Evolutionary conservation across 2,888 invertebrate genomes (phyloP).

Genomic region (Andrena marginata): DNA sequence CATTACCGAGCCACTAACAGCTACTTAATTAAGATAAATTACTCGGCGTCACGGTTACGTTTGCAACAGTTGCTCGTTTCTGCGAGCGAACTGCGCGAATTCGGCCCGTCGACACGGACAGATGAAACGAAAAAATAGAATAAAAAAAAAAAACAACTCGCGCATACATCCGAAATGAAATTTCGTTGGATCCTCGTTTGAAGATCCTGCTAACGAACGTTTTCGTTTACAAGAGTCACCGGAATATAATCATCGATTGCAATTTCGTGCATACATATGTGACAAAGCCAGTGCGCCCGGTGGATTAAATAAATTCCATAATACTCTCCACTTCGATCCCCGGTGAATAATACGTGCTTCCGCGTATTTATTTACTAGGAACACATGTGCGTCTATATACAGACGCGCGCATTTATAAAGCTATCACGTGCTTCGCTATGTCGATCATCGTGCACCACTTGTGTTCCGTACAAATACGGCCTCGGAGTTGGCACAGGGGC

Average conservation of each 20-base stretch:
- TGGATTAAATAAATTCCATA: slow-evolving; percentile 82
- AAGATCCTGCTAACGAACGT: slow-evolving; percentile 63
- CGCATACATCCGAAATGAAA: slow-evolving; percentile 37
- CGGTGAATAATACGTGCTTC: slow-evolving; percentile 72
- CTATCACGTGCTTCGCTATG: slow-evolving; percentile 72
- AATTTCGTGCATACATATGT: slow-evolving; percentile 78
- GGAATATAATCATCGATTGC: slow-evolving; percentile 78
- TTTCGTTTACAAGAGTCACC: slow-evolving; percentile 69
- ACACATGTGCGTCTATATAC: slow-evolving; percentile 43
- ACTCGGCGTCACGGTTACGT: not conserved
- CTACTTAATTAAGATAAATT: slow-evolving; percentile 55
- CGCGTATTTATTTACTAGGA: slow-evolving; percentile 72
- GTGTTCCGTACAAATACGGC: slow-evolving; percentile 45
- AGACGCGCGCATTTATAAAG: slow-evolving; percentile 71
- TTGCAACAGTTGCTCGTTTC: slow-evolving; percentile 4
- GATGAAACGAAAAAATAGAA: not conserved
- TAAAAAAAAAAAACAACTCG: slow-evolving; percentile 4
- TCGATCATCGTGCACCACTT: slow-evolving; percentile 71
- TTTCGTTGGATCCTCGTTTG: slow-evolving; percentile 45
- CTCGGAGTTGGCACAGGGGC: slow-evolving; percentile 16
- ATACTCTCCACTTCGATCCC: slow-evolving; percentile 78
- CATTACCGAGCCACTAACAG: slow-evolving; percentile 41
- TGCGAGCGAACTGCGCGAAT: slow-evolving; percentile 16
- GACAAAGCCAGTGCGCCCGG: slow-evolving; percentile 79
- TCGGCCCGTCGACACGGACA: not conserved